phyloP scores from a whole-genome alignment of 2,113 vertebrate genomes.

The Glareola pratincola region DNA sequence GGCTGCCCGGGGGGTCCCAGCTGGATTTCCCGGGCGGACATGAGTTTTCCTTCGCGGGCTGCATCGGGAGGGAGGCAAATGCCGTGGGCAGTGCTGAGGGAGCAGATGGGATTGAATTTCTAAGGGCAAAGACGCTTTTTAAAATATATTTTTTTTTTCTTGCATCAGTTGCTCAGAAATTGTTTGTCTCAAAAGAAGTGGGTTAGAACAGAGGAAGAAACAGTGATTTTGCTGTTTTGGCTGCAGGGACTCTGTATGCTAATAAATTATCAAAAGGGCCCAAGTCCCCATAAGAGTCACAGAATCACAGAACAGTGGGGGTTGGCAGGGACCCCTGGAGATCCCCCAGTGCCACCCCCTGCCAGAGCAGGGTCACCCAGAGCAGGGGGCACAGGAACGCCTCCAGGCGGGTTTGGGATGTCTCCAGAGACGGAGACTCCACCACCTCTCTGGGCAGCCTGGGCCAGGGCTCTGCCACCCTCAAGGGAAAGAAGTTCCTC shows the following conservation, averaged over 20 bases:
- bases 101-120: not conserved
- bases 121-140: not conserved
- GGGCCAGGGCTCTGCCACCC: too few relatives aligned
- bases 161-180: not conserved
- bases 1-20: fast-evolving
- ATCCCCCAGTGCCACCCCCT: too few relatives aligned
- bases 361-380: too few relatives aligned
- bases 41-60: not conserved
- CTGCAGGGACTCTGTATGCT: not conserved
- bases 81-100: not conserved
- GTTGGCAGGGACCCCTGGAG: too few relatives aligned
- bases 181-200: not conserved
- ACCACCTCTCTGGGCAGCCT: too few relatives aligned
- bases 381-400: too few relatives aligned
- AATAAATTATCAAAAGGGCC: not conserved
- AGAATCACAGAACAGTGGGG: too few relatives aligned
- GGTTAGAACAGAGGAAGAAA: not conserved
- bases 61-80: fast-evolving
- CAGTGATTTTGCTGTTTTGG: not conserved
- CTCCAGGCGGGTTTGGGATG: too few relatives aligned
- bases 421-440: too few relatives aligned
- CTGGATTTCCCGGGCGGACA: not conserved
- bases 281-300: fast-evolving
- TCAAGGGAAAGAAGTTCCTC: too few relatives aligned
- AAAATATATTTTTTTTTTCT: not conserved